Evolutionary conservation across 2,888 invertebrate genomes (phyloP), one percentile per base, ranked within the genome.

Genomic region (Temnothorax ravouxi): DNA sequence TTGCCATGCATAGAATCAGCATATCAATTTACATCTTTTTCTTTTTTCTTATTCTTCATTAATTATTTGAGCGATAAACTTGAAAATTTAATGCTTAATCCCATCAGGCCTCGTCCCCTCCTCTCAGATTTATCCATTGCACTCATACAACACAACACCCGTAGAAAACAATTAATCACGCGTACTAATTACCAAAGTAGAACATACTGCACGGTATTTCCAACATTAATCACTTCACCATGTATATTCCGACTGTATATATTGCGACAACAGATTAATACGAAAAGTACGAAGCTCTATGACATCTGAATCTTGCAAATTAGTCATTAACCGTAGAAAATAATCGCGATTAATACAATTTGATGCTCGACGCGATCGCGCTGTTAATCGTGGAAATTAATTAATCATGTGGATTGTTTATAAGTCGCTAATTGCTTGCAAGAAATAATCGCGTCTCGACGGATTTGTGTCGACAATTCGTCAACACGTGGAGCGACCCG

Each of bases 401-500:
- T 25, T 56, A 62, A 62, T 34, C 34, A n/a, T n/a, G 11, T 21
- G 2, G 21, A 64, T 64, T 38, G 21, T 62, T 38, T 21, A 62
- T 21, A 62, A 62, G 38, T 38, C n/a, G n/a, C 34, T 38, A 64
- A 64, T 64, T 21, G 62, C 21, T 64, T 41, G 21, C n/a, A 64
- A 21, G 21, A 41, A 21, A n/a, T n/a, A 62, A 64, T 62, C 6
- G 21, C 41, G 6, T 38, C 38, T 41, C 21, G 13, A 41, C 11
- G 21, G 1, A 29, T 29, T 29, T 29, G 29, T 29, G 29, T 29
- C 29, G 29, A 29, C 8, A 61, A 34, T 44, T 34, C 34, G 34
- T 0, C 34, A 6, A 15, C 15, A 18, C 6, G 18, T 18, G 5
- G 50, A 18, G 9, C 50, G 18, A 18, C 15, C 47, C 15, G 47